Evolutionary conservation across 1,140 invertebrate genomes (phyloP).

Genomic region (Trichogramma pretiosum): DNA sequence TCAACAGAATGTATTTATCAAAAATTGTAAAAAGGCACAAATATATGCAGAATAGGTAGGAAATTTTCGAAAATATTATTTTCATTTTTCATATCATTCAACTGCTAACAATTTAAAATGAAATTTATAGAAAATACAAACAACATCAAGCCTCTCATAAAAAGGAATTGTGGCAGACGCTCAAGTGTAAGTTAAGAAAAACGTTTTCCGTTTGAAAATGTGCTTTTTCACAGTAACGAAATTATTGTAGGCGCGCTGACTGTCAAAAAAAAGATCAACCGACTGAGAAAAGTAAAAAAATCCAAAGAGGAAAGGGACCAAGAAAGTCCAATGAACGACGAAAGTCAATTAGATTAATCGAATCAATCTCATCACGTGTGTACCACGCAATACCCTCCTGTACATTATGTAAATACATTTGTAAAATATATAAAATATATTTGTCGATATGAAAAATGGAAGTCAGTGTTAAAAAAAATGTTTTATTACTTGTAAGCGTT

Average conservation of each 20-base stretch:
- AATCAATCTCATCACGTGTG: too few species aligned
- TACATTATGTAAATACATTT: too few species aligned
- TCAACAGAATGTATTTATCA: slow-evolving; percentile 8
- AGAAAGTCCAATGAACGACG: not conserved
- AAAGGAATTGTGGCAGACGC: slow-evolving; percentile 15
- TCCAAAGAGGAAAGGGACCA: not conserved
- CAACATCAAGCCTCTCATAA: not conserved
- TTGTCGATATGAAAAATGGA: too few species aligned
- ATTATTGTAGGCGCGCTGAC: slow-evolving; percentile 4
- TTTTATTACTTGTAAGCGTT: too few species aligned
- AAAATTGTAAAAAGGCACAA: slow-evolving; percentile 4
- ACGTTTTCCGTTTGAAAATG: not conserved
- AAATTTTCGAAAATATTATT: not conserved
- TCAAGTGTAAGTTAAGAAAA: slow-evolving; percentile 8
- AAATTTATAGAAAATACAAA: not conserved
- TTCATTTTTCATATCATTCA: not conserved
- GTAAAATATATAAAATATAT: too few species aligned
- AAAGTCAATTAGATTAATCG: too few species aligned
- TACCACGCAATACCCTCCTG: too few species aligned
- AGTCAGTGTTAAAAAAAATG: too few species aligned
- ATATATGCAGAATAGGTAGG: slow-evolving; percentile 1
- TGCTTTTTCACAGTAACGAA: not conserved
- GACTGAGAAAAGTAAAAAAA: slow-evolving; percentile 9
- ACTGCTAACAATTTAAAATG: not conserved
- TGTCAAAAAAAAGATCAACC: slow-evolving; percentile 15